Evolutionary conservation across 2,113 vertebrate genomes (phyloP).

Genomic region (Chaenogobius annularis): DNA sequence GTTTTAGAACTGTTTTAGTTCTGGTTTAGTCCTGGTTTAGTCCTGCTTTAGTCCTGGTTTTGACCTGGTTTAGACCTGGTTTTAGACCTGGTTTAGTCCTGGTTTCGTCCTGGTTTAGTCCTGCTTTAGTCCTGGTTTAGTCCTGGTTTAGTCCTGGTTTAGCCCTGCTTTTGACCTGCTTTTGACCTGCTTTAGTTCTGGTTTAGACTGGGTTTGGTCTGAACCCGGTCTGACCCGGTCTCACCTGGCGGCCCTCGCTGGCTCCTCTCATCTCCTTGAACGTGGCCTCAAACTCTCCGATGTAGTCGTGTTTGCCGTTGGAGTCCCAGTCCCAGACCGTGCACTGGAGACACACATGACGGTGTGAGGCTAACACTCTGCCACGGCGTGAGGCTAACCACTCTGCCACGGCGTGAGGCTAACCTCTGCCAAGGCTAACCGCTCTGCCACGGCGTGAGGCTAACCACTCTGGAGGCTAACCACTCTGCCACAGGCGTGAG

Average conservation of each 20-base stretch:
- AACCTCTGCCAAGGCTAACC: no score
- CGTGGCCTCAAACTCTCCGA: constrained; percentile 93
- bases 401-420: no score
- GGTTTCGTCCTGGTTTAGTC: no score
- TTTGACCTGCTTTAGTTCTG: neutral
- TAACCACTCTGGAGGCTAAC: no score
- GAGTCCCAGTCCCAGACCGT: constrained; percentile 99
- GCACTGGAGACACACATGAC: constrained; percentile 78
- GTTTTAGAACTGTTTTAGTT: neutral
- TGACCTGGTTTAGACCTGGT: no score
- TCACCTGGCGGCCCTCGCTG: constrained; percentile 91
- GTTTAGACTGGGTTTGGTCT: neutral
- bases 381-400: no score
- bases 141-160: neutral
- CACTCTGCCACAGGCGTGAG: no score
- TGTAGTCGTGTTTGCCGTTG: constrained; percentile 98
- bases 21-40: neutral
- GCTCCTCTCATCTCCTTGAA: constrained; percentile 90
- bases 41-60: neutral
- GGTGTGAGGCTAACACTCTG: no score
- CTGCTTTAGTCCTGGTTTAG: neutral
- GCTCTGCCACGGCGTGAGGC: no score
- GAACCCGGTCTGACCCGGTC: neutral
- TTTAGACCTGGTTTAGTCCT: no score
- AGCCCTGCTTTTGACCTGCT: neutral